Evolutionary conservation across 2,797 vertebrate genomes (phyloP), one percentile per base, ranked within the genome.

Genomic region (Manis javanica): DNA sequence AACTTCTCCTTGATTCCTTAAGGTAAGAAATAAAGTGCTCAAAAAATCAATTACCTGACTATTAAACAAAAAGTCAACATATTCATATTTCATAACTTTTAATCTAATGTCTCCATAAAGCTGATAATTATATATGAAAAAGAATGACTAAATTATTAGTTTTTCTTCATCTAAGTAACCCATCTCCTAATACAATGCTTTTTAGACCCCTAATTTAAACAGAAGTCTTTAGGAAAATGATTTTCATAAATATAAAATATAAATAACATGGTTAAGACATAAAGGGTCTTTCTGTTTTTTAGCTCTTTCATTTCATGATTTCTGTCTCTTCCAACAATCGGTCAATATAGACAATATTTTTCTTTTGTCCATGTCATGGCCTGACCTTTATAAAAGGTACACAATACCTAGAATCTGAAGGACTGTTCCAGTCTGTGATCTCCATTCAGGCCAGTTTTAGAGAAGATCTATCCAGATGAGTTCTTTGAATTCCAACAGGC

Each of bases 401-500:
- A 92, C 34, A 90, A 90, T 90, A 75, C 64, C 55, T 87, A 82
- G 55, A 93, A 72, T 91, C 71, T 71, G 15, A 93, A 95, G 59
- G 55, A 92, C 19, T 3, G 2, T 13, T 92, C 42, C 88, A 95
- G 81, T 46, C 95, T 96, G 84, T 94, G 69, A 95, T 95, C 85
- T n/a, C 90, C 5, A 31, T 94, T 96, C 75, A 97, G 91, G 91
- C 92, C 49, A 69, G 13, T 94, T 34, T 71, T 69, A 81, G 29
- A 24, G 96, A 72, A 97, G 37, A 49, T 81, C 53, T 86, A 74
- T 68, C 75, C 37, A 97, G 46, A 64, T 93, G 92, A 83, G 78
- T 66, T 78, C 59, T 93, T 96, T 96, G 79, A 96, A 96, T 81
- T 95, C 63, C 49, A 85, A 2, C 46, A 96, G 63, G 39, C 89